Base-by-base conservation (phyloP, 2,797 vertebrate species). In the Cyclura pinguis region DNA sequence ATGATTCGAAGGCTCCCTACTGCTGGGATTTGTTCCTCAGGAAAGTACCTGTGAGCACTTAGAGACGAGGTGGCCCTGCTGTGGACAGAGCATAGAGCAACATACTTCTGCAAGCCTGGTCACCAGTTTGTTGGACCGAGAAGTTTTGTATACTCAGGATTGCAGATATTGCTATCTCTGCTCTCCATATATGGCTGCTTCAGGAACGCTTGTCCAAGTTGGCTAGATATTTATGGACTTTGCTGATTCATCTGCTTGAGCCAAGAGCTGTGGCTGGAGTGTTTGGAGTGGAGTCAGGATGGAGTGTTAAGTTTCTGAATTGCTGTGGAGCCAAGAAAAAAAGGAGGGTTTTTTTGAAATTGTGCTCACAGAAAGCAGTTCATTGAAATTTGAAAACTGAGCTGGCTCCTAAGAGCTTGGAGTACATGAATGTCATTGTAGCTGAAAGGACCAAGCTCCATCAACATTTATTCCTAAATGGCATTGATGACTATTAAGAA, bases 181-280 rank as follows among this genome's bases (percentile, higher is more conserved):
- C 89, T 96, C 94, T 95, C 97, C 96, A 92, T 97, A 96, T 97
- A 97, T 96, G 97, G 97, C 94, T 93, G 96, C 74, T 92, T 90
- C 85, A 92, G 94, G 84, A 95, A 96, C 93, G 92, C 89, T 95
- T 92, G 91, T 88, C 89, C 93, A 93, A 92, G 94, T 92, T 90
- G 94, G 94, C 95, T 94, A 86, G 96, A 95, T 94, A 84, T 97
- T 97, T 97, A 95, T 95, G 97, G 96, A 94, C 95, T 97, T 94
- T 94, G 95, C 94, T 93, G 95, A 95, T 96, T 97, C 96, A 96
- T 95, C 94, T 77, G 77, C 92, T 0, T 20, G 95, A 96, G 92
- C 96, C 95, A 93, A 90, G 82, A 86, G 92, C 94, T 90, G 96
- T 96, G 96, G 95, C 89, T 93, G 94, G 93, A 86, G 96, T 93